Conservation (phyloP, 2,113 vertebrate genomes). For the Eptatretus burgeri region DNA sequence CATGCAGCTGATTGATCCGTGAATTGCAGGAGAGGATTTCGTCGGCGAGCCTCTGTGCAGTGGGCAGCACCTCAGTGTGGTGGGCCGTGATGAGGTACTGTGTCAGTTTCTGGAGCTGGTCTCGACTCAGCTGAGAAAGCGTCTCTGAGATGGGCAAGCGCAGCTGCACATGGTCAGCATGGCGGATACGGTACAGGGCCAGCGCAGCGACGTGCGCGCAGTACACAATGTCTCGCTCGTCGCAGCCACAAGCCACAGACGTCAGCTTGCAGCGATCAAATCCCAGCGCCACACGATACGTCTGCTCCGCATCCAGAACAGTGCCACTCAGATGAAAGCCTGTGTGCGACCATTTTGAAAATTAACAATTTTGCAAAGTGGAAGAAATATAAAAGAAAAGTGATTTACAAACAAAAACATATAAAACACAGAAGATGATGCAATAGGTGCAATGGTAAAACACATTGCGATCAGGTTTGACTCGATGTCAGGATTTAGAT, state of each 20-base stretch:
- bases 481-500: too few species aligned
- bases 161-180: conserved; percentile 85
- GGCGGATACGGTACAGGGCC: conserved; percentile 82
- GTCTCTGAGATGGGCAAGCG: conserved; percentile 97
- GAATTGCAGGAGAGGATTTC: conserved; percentile 98
- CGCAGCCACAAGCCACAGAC: conserved; percentile 85
- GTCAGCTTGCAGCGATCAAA: conserved; percentile 98
- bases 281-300: conserved; percentile 89
- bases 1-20: conserved; percentile 92
- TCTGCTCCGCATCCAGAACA: conserved; percentile 60
- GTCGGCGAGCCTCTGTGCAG: conserved; percentile 81
- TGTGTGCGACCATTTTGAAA: conserved; percentile 10
- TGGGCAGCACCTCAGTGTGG: conserved; percentile 92
- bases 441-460: too few species aligned
- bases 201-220: conserved; percentile 90
- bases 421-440: too few species aligned
- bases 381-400: too few species aligned
- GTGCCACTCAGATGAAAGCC: conserved; percentile 95
- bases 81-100: conserved; percentile 97
- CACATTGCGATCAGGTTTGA: too few species aligned
- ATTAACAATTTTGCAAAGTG: too few species aligned
- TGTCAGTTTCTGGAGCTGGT: conserved; percentile 96
- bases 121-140: conserved; percentile 96
- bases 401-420: too few species aligned
- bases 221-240: conserved; percentile 94